These are phyloP conservation scores for Papilio demoleus DNA, from an alignment of 2,888 invertebrate species.

Conservation along the genomic window DNA sequence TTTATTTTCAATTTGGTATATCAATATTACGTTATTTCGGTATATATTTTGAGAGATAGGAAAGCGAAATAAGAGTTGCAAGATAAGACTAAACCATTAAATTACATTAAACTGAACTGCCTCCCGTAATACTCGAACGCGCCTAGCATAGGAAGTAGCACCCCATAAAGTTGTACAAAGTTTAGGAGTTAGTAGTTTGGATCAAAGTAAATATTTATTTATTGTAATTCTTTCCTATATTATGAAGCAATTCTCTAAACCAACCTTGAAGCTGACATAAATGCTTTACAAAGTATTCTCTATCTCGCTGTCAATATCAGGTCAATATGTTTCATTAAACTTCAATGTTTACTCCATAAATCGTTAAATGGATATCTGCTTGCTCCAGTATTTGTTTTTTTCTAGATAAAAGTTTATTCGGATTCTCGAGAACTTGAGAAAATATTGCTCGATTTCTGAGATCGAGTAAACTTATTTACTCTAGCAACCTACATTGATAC, in stretches of 20 bases:
- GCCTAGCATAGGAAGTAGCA: too few species aligned
- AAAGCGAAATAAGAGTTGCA: too few species aligned
- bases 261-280: constrained; percentile 23
- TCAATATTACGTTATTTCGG: neutral
- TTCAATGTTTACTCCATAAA: constrained; percentile 22
- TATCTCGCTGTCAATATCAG: neutral
- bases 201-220: neutral
- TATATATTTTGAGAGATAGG: too few species aligned
- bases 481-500: neutral
- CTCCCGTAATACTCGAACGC: too few species aligned
- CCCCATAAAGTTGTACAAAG: too few species aligned
- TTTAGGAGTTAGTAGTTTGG: neutral
- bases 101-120: too few species aligned
- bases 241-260: neutral
- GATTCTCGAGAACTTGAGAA: neutral
- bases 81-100: too few species aligned
- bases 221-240: neutral
- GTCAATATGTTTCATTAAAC: constrained; percentile 25
- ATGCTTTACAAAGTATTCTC: constrained; percentile 4
- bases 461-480: neutral
- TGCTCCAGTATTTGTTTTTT: constrained; percentile 3
- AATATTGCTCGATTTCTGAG: constrained; percentile 1
- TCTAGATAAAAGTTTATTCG: neutral
- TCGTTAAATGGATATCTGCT: neutral
- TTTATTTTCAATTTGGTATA: constrained; percentile 13